Conservation (phyloP, 2,113 vertebrate species). For the Narcine bancroftii region DNA sequence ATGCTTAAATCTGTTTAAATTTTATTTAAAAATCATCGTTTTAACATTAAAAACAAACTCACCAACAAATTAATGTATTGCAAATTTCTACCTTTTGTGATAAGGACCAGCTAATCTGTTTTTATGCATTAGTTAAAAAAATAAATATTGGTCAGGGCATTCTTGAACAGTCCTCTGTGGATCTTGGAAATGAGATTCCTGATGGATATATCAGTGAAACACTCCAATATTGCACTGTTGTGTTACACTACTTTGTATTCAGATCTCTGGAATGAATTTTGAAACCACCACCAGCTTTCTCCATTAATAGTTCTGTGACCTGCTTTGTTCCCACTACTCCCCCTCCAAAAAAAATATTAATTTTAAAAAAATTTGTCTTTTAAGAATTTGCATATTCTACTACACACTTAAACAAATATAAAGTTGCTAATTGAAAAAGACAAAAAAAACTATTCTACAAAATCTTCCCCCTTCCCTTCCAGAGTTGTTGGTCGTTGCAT, state of each 20-base stretch:
- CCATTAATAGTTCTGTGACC: not conserved
- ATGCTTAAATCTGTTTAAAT: too few relatives aligned
- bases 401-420: too few relatives aligned
- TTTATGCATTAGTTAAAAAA: not conserved
- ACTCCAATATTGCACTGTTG: not conserved
- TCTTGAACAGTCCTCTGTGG: not conserved
- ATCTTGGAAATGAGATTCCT: not conserved
- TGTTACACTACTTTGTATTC: not conserved
- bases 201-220: not conserved
- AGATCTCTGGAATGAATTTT: not conserved
- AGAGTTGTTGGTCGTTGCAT: too few relatives aligned
- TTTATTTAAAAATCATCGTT: not conserved
- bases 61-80: not conserved
- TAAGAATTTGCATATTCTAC: too few relatives aligned
- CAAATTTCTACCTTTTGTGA: not conserved
- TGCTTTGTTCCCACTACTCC: too few relatives aligned
- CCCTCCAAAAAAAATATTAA: too few relatives aligned
- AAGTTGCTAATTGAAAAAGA: too few relatives aligned
- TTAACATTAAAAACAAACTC: conserved; percentile 6
- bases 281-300: not conserved
- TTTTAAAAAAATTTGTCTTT: too few relatives aligned
- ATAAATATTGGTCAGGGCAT: not conserved
- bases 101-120: not conserved
- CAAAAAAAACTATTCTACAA: too few relatives aligned
- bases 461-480: too few relatives aligned